Base-by-base conservation (phyloP, 2,888 invertebrate genomes). In the Pocota personata region DNA sequence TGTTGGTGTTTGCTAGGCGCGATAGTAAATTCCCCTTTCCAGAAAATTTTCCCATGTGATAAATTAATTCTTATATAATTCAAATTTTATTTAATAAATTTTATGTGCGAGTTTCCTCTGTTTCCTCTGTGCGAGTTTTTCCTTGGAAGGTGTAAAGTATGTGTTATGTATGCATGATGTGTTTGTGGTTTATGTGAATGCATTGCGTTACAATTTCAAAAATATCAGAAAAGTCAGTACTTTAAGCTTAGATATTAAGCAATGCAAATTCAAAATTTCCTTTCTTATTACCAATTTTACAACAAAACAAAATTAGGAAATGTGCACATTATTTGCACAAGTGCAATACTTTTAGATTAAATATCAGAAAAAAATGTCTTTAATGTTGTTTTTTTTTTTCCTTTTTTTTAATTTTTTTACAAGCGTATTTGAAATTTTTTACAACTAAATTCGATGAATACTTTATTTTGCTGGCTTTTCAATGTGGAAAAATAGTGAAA, bases 361-460 rank as follows among this genome's bases (percentile, higher is more conserved):
- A 21, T 10, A 35, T 1, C 8, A 16, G 10, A 48, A 19, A 48
- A 48, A 19, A 19, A 46, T 8, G 19, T 16, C 19, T 40, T 14
- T 40, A 14, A 40, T 10, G 32, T 24, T 32, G 35, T 10, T 21
- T 14, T 3, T 32, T 46, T 32, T n/a, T n/a, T n/a, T n/a, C n/a
- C n/a, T n/a, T 12, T 24, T 19, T 30, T 50, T 24, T 30, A 12
- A 55, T 8, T 35, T 40, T 35, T 16, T 37, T 21, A 60, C 16
- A 58, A 52, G 21, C 50, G 30, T 46, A 4, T 46, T 64, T 10
- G n/a, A n/a, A 14, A 66, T 24, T 2, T 37, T 46, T 50, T 32
- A 50, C 24, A 83, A 79, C 57, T 73, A 84, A 83, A 78, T 84
- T 84, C 75, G 79, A 79, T 84, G 84, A 79, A 75, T 71, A 40